A percentile compares a stretch with the other conserved stretches of the same genome.
Conservation (phyloP, 2,888 invertebrate species). For the Spicauda simplicius region DNA sequence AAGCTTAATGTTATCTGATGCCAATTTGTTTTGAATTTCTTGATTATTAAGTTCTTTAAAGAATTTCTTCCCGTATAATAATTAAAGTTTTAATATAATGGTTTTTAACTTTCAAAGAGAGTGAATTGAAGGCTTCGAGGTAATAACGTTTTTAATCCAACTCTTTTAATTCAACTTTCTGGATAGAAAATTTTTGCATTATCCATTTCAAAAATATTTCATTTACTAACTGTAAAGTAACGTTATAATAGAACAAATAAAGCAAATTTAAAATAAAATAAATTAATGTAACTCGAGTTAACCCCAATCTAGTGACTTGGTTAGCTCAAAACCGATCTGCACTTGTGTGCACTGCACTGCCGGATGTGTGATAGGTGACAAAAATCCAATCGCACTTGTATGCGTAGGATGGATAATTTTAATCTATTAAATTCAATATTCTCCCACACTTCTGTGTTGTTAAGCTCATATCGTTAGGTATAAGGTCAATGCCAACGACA, state of each 20-base stretch:
- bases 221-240: not conserved
- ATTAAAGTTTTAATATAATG: not conserved
- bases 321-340: too few relatives aligned
- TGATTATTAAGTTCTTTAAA: not conserved
- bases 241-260: too few relatives aligned
- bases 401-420: too few relatives aligned
- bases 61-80: not conserved
- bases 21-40: constrained; percentile 1
- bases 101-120: constrained; percentile 6
- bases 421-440: too few relatives aligned
- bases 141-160: constrained; percentile 21
- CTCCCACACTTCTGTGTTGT: too few relatives aligned
- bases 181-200: not conserved
- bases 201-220: constrained; percentile 7
- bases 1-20: not conserved
- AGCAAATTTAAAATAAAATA: too few relatives aligned
- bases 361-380: too few relatives aligned
- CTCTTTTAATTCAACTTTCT: constrained; percentile 17
- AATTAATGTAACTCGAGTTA: too few relatives aligned
- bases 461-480: not conserved
- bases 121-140: constrained; percentile 1
- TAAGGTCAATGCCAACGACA: not conserved
- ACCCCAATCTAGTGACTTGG: too few relatives aligned
- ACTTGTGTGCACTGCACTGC: too few relatives aligned
- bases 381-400: too few relatives aligned